Percentiles rank a stretch among this genome's conserved stretches.
These are phyloP conservation scores for Nephrotoma guestfalica DNA, from an alignment of 2,888 invertebrate genomes.

Conservation along the genomic window DNA sequence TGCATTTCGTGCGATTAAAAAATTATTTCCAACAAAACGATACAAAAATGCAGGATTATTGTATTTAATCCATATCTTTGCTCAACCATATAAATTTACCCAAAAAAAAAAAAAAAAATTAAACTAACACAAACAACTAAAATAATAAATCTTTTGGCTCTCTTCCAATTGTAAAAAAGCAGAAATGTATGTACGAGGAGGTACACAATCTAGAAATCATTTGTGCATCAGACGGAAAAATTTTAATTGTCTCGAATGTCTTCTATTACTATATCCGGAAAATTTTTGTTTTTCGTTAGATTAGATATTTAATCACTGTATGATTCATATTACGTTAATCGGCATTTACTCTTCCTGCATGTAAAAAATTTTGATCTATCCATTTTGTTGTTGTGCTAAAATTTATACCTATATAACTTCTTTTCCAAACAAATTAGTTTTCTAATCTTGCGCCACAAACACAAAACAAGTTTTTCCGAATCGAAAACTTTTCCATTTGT, in stretches of 20 bases:
- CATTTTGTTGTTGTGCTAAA: not conserved
- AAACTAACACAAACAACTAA: no score
- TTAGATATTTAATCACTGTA: not conserved
- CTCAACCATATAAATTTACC: not conserved
- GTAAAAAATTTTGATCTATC: not conserved
- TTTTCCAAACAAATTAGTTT: not conserved
- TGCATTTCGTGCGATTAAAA: not conserved
- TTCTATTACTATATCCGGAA: not conserved
- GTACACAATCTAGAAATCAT: not conserved
- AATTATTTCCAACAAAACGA: not conserved
- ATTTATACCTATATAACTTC: not conserved
- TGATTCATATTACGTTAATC: not conserved
- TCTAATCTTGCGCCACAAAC: not conserved
- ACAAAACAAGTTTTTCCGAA: not conserved
- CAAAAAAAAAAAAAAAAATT: not conserved
- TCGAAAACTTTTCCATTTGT: not conserved
- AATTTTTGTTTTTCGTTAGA: not conserved
- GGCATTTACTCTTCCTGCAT: not conserved
- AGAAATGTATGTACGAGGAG: not conserved
- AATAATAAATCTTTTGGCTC: not conserved
- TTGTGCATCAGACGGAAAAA: not conserved
- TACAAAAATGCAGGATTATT: not conserved
- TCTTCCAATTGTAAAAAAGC: not conserved
- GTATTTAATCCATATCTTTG: not conserved
- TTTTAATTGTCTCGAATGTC: not conserved